Conservation (phyloP, 2,888 invertebrate species). For the Rhagonycha fulva region DNA sequence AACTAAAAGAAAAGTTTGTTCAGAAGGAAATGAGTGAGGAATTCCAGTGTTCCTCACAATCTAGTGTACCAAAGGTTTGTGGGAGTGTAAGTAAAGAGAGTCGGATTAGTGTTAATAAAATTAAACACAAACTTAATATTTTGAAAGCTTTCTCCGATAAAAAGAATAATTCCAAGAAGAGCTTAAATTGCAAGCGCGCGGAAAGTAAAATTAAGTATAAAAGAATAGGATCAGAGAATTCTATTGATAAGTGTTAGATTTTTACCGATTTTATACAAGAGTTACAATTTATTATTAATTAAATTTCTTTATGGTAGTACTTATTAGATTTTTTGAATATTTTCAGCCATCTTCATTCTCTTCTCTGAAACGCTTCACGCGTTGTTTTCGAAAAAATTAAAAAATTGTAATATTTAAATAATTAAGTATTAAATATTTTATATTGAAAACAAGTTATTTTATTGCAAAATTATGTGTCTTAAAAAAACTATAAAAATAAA, state of each 20-base stretch:
- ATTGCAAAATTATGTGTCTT: too few species aligned
- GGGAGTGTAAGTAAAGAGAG: conserved; percentile 7
- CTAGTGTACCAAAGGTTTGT: not conserved
- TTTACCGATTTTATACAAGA: not conserved
- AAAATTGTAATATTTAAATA: too few species aligned
- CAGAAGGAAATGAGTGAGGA: not conserved
- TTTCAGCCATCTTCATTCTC: too few species aligned
- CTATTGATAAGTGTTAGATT: not conserved
- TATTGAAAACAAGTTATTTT: too few species aligned
- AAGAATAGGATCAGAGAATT: conserved; percentile 23
- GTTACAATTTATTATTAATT: not conserved
- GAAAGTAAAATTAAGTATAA: conserved; percentile 22
- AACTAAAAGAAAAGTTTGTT: conserved; percentile 13
- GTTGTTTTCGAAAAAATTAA: too few species aligned
- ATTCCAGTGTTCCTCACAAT: not conserved
- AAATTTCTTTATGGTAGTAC: not conserved
- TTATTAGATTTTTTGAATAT: too few species aligned
- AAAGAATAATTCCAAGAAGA: conserved; percentile 6
- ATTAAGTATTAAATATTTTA: too few species aligned
- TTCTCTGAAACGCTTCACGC: too few species aligned
- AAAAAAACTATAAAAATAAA: too few species aligned
- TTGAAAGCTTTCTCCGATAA: conserved; percentile 8
- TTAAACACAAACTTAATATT: conserved; percentile 22
- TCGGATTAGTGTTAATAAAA: conserved; percentile 13
- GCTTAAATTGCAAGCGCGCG: conserved; percentile 14